Base-by-base conservation (phyloP, 2,797 vertebrate genomes). In the Pangasius djambal region DNA sequence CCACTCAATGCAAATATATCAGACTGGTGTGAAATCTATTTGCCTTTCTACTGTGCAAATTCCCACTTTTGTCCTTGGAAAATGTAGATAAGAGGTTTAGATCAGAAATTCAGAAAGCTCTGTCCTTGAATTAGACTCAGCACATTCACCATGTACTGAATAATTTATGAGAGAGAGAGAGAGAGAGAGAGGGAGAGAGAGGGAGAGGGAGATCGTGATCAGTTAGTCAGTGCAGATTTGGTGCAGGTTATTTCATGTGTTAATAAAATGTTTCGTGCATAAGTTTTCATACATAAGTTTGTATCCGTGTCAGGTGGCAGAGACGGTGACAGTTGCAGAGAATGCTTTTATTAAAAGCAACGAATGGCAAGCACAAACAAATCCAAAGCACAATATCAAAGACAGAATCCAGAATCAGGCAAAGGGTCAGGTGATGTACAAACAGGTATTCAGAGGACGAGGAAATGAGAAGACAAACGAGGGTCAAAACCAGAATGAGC, bases 51-150 rank as follows among this genome's bases (percentile, higher is more conserved):
- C 37, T 61, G 52, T 61, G 78, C 65, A 88, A 78, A 88, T 87
- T 86, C 75, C 9, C 57, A 82, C 84, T 82, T 22, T 83, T 75
- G 85, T 37, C 89, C 91, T 89, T 88, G 77, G 40, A 55, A 59
- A 87, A 44, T 83, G 40, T 90, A 37, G 87, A 89, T 67, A 74
- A 88, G 25, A n/a, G 48, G 57, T 77, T 88, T 55, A 85, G 67
- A 75, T 52, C 31, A 57, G 59, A 9, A 67, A 50, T 67, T 67
- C 78, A 87, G 89, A 67, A 82, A 82, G 28, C 7, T 82, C 65
- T 86, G 87, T 83, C 86, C 88, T 91, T 89, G 88, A 89, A 79
- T 87, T 82, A 63, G 20, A 61, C 48, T 57, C 57, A 82, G 31
- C 6, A 25, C 9, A 59, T 81, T 57, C 16, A 37, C 52, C 31